Evolutionary conservation across 2,888 invertebrate genomes (phyloP), one percentile per base, ranked within the genome.

Genomic region (Entomobrya proxima): DNA sequence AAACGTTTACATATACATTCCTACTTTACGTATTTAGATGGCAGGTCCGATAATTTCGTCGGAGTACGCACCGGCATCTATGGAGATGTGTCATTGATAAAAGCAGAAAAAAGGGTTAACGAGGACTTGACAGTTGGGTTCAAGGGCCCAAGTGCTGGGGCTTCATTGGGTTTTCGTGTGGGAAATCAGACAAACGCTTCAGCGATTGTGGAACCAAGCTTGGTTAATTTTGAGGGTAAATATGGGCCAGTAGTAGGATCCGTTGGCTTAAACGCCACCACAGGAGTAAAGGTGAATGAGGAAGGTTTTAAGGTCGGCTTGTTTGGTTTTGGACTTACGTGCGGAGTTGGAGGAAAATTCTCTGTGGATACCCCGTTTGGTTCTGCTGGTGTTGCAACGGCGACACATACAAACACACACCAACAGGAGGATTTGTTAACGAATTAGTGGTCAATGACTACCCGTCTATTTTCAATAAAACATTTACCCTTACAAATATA

Each of bases 301-400:
- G 80, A 80, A 72, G 80, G 80, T 21, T 58, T 80, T 13, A 69
- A 80, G 35, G 2, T 69, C 27, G 69, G 69, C 18, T 6, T 80
- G 6, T 18, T 80, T 5, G 80, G 80, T 1, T 80, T 67, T 50
- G 80, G 80, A n/a, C 24, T 69, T 15, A 80, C 80, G 6, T 37
- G n/a, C 24, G 80, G 80, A 55, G 40, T 80, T n/a, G 80, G 80
- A 18, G n/a, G 52, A 35, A 69, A 47, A 24, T 80, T 18, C 18
- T 47, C 80, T 4, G 24, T 80, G 27, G 80, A 80, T 32, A 80
- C 72, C 13, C 80, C 80, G 24, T n/a, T 80, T 15, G 80, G 24
- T 13, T 80, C 80, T 13, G 64, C 32, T 6, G 79, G 79, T 0
- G 11, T 64, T 44, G 64, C 30, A 2, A 47, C 67, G 1, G 24